Percentiles rank a stretch among this genome's conserved stretches.
phyloP scores from a whole-genome alignment of 2,888 invertebrate genomes.

The Caenorhabditis imperialis region DNA sequence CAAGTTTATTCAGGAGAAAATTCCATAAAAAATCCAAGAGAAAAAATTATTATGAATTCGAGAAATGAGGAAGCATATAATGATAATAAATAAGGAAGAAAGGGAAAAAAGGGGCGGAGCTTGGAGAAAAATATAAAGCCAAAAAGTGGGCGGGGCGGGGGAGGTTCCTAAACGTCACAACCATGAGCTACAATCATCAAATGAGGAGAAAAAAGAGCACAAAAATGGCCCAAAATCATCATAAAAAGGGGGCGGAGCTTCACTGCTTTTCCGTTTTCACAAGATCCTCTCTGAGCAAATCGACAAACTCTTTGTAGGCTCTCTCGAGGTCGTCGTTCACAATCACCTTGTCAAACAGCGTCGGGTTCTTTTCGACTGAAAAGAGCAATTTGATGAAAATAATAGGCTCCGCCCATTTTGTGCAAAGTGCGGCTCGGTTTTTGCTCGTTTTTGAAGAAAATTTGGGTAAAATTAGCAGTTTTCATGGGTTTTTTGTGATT shows the following conservation, averaged over 20 bases:
- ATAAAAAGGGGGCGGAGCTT: conserved; percentile 9
- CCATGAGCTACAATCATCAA: no score
- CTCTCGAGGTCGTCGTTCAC: conserved; percentile 87
- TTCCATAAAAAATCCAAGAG: background rate
- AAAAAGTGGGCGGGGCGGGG: conserved; percentile 5
- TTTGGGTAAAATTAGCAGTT: no score
- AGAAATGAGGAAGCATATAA: conserved; percentile 1
- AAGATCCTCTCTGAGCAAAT: conserved; percentile 69
- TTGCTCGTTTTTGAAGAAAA: no score
- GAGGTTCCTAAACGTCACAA: no score
- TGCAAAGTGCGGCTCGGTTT: no score
- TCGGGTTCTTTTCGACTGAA: conserved; percentile 80
- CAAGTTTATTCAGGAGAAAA: background rate
- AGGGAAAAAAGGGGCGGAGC: no score
- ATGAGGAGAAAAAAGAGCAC: background rate
- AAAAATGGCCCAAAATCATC: conserved; percentile 32
- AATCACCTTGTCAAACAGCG: conserved; percentile 88
- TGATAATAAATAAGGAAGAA: conserved; percentile 2
- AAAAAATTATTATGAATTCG: conserved; percentile 35
- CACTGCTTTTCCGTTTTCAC: conserved; percentile 48
- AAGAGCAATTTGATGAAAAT: conserved; percentile 1
- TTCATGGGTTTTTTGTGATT: no score
- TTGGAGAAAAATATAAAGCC: conserved; percentile 5
- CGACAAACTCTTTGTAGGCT: conserved; percentile 84
- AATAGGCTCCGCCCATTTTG: no score